Base-by-base conservation (phyloP, 2,797 vertebrate genomes). In the Manis javanica region DNA sequence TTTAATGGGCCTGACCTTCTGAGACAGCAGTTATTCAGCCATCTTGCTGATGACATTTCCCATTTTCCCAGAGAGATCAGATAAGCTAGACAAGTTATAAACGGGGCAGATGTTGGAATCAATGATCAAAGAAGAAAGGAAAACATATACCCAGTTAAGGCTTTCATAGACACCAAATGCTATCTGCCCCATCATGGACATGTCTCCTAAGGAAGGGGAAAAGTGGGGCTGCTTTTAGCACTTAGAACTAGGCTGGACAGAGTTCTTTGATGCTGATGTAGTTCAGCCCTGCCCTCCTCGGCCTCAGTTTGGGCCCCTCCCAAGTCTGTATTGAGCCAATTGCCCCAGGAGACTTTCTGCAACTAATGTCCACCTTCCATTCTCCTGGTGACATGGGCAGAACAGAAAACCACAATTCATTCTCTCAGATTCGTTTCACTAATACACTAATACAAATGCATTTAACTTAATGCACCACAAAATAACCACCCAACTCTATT, bases 381-480 rank as follows among this genome's bases (percentile, higher is more conserved):
- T 59, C 39, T n/a, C 14, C 1, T 1, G 7, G n/a, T 55, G 1
- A 19, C 23, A 12, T 0, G 5, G 72, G 26, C 37, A 23, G 6
- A 59, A 24, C 24, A 51, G 87, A 49, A 37, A 78, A 19, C n/a
- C 12, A 18, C 21, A 37, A 11, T 1, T 3, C 9, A 7, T 46
- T 13, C 46, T 72, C 34, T 74, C 2, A 1, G 18, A 29, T 19
- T 31, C 24, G 21, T 42, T 24, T 88, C n/a, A 1, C 49, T 39
- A 34, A 13, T 46, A 59, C n/a, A 1, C 49, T 39, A 42, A 13
- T 37, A 59, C 39, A 61, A 34, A 46, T 63, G 34, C 24, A 31
- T 31, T 72, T 34, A 34, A 14, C n/a, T 57, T 37, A 29, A 26
- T 18, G 29, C 49, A 11, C 18, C 42, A 61, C 53, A 49, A 61